A percentile compares a stretch with the other conserved stretches of the same genome.
Conservation (phyloP, 2,797 vertebrate species). For the Nyctalus aviator region DNA sequence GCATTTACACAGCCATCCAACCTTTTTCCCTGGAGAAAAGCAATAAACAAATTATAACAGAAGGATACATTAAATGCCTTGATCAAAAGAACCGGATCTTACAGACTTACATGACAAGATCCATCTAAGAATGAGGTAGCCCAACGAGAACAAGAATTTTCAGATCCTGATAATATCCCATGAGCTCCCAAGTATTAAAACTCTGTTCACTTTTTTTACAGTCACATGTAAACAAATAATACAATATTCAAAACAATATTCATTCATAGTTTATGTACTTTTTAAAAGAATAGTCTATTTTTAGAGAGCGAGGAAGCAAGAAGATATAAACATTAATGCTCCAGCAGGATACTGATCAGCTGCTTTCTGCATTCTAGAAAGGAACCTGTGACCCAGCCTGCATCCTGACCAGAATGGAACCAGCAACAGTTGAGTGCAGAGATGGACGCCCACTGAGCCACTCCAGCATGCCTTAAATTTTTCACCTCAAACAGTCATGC, state of each 20-base stretch:
- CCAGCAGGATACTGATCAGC: neutral
- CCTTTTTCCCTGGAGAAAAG: constrained; percentile 93
- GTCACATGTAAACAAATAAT: constrained; percentile 9
- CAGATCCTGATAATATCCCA: neutral
- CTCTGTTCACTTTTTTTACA: constrained; percentile 44
- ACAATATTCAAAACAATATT: constrained; percentile 31
- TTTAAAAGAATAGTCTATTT: neutral
- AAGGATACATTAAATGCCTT: constrained; percentile 9
- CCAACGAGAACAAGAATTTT: neutral
- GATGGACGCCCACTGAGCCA: neutral
- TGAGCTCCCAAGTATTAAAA: constrained; percentile 6
- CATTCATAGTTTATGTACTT: neutral
- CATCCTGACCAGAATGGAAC: neutral
- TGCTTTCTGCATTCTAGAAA: neutral
- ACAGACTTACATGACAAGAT: constrained; percentile 22
- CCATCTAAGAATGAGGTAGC: neutral
- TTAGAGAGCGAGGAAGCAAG: neutral
- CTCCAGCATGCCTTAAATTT: constrained; percentile 27
- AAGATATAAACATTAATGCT: neutral
- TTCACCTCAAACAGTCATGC: neutral
- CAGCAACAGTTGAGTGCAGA: neutral
- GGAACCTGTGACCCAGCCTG: no score
- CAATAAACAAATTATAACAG: constrained; percentile 45
- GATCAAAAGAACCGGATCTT: neutral
- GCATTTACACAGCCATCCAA: constrained; percentile 94